These are phyloP conservation scores for Euura lappo DNA, from an alignment of 1,140 invertebrate species.

Conservation along the genomic window DNA sequence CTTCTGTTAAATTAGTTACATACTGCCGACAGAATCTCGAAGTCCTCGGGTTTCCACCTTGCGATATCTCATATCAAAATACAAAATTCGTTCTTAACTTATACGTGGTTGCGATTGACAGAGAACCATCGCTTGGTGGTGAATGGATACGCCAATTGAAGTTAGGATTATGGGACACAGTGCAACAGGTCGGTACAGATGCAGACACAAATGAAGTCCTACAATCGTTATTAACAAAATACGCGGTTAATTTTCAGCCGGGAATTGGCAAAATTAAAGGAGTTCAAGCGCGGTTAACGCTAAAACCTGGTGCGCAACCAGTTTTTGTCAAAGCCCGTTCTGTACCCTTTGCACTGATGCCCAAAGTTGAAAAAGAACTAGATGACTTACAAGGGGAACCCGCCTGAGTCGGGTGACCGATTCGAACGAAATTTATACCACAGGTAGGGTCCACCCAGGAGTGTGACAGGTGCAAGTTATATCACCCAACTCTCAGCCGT, in stretches of 20 bases:
- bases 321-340: not conserved
- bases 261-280: constrained; percentile 20
- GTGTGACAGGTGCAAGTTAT: too few relatives aligned
- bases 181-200: constrained; percentile 16
- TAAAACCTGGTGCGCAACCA: not conserved
- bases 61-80: constrained; percentile 16
- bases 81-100: constrained; percentile 8
- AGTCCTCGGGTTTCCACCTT: constrained; percentile 17
- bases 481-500: too few relatives aligned
- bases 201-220: constrained; percentile 9
- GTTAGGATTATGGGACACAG: constrained; percentile 21
- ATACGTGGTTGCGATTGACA: constrained; percentile 17
- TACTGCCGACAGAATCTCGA: constrained; percentile 18
- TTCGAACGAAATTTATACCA: too few relatives aligned
- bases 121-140: constrained; percentile 22
- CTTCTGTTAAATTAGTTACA: constrained; percentile 14
- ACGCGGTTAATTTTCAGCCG: too few relatives aligned
- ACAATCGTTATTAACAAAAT: constrained; percentile 15
- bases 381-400: too few relatives aligned
- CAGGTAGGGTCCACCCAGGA: too few relatives aligned
- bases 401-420: too few relatives aligned
- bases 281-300: not conserved
- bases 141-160: constrained; percentile 26
- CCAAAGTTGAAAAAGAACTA: constrained; percentile 21
- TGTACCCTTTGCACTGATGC: constrained; percentile 15